phyloP scores from a whole-genome alignment of 2,113 vertebrate species.

The Siniperca knerii region DNA sequence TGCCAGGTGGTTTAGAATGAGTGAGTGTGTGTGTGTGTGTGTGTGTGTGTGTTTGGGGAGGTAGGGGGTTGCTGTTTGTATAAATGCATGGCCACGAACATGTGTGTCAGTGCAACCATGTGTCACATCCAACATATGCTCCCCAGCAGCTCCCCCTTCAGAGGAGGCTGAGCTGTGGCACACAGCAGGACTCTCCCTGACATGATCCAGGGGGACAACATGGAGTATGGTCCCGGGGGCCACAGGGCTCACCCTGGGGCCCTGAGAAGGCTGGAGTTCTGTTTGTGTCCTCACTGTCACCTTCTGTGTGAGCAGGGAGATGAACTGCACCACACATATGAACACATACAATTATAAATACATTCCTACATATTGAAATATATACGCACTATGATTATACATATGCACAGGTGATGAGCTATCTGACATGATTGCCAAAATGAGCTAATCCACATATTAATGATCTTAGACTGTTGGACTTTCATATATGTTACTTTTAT shows the following conservation, averaged over 20 bases:
- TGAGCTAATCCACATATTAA: too few species aligned
- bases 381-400: neutral
- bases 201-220: constrained; percentile 77
- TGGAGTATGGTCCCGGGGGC: constrained; percentile 30
- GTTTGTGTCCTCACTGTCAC: constrained; percentile 47
- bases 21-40: constrained; percentile 3
- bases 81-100: constrained; percentile 38
- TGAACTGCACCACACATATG: neutral
- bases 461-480: neutral
- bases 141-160: constrained; percentile 55
- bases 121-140: constrained; percentile 79
- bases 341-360: neutral
- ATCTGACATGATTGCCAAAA: neutral
- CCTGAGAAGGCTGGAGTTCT: constrained; percentile 32
- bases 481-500: neutral
- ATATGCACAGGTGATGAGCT: neutral
- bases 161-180: constrained; percentile 41
- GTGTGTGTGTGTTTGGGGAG: constrained; percentile 12
- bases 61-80: constrained; percentile 40
- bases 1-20: constrained; percentile 27
- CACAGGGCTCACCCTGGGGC: constrained; percentile 44
- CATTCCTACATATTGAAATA: neutral
- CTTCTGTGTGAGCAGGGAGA: constrained; percentile 11
- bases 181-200: constrained; percentile 63
- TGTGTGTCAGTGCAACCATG: constrained; percentile 64